Conservation (phyloP, 2,797 vertebrate species). For the Cirrhinus molitorella region DNA sequence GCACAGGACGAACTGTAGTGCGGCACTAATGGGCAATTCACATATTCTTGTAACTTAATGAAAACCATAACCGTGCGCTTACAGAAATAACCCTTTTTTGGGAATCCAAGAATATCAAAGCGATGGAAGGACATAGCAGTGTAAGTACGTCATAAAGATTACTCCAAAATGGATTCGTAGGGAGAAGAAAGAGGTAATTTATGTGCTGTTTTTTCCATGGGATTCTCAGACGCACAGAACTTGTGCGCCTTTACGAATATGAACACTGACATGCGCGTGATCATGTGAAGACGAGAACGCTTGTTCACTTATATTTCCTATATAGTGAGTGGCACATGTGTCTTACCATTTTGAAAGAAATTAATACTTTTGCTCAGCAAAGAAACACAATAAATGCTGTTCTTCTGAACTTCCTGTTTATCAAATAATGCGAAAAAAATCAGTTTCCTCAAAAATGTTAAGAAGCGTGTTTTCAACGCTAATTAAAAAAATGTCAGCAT, state of each 20-base stretch:
- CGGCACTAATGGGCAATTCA: constrained; percentile 38
- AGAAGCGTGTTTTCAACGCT: background rate
- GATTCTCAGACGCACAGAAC: constrained; percentile 1
- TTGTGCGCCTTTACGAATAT: background rate
- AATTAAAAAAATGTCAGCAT: background rate
- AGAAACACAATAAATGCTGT: background rate
- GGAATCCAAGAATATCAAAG: constrained; percentile 48
- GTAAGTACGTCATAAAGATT: constrained; percentile 42
- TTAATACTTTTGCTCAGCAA: background rate
- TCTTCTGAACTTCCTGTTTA: background rate
- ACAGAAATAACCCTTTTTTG: constrained; percentile 44
- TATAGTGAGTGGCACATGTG: background rate
- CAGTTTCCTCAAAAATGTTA: background rate
- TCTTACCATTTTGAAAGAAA: background rate
- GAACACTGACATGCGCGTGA: background rate
- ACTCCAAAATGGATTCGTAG: constrained; percentile 25
- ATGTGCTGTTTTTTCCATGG: constrained; percentile 33
- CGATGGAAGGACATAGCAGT: constrained; percentile 36
- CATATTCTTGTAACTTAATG: constrained; percentile 39
- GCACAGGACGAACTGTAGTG: background rate
- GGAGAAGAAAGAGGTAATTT: constrained; percentile 34
- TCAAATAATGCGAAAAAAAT: too few relatives aligned
- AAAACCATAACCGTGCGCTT: constrained; percentile 29
- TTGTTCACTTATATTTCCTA: background rate
- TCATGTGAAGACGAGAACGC: background rate